These are phyloP conservation scores for Choloepus hoffmanni DNA, from an alignment of 2,113 vertebrate genomes.

Conservation along the genomic window DNA sequence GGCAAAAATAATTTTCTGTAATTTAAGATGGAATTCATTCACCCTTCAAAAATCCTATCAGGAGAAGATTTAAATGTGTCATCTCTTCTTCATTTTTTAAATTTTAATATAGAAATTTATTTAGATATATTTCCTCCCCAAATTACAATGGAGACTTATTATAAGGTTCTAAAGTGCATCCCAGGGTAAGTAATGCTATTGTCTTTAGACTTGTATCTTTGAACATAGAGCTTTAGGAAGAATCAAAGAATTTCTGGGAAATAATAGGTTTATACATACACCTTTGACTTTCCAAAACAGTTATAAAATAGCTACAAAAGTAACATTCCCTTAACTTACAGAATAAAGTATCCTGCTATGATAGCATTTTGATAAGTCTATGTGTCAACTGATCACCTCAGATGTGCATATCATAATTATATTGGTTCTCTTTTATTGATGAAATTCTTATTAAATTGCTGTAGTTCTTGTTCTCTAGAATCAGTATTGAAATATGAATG, in stretches of 20 bases:
- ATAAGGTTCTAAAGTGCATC: neutral
- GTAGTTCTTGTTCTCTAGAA: neutral
- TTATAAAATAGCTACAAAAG: neutral
- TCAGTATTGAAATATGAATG: neutral
- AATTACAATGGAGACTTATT: neutral
- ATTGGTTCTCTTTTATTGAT: neutral
- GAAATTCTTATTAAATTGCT: neutral
- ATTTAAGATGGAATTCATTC: neutral
- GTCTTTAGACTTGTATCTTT: neutral
- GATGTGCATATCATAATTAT: neutral
- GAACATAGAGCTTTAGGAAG: neutral
- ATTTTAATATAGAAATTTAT: constrained; percentile 26
- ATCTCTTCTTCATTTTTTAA: neutral
- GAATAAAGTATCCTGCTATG: neutral
- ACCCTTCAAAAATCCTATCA: neutral
- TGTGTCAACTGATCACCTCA: neutral
- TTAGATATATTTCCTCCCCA: neutral
- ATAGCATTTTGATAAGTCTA: neutral
- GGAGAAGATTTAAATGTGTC: neutral
- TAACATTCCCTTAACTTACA: neutral
- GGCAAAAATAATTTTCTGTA: constrained; percentile 30
- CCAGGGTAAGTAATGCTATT: neutral
- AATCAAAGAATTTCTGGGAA: neutral
- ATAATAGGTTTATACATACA: neutral
- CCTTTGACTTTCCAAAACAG: neutral